Evolutionary conservation across 2,113 vertebrate species (phyloP).

Genomic region (Pangasianodon hypophthalmus): DNA sequence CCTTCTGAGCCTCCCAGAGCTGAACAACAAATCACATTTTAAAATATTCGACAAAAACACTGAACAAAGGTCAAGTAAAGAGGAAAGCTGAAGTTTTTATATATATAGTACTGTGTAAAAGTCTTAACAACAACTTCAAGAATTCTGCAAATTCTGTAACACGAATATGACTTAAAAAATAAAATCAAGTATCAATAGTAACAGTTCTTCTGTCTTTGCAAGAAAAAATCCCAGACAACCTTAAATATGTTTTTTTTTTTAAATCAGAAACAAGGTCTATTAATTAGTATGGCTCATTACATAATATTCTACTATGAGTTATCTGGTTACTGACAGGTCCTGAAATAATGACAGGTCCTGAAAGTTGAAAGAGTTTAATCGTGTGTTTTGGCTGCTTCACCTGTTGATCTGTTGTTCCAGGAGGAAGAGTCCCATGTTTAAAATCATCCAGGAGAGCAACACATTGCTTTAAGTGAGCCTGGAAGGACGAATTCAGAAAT

Average conservation of each 20-base stretch:
- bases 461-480: constrained; percentile 85
- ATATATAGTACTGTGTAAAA: not conserved
- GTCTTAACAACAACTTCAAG: not conserved
- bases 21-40: constrained; percentile 45
- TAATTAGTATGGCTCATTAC: not conserved
- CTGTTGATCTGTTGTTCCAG: constrained; percentile 85
- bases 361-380: not conserved
- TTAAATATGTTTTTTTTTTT: not conserved
- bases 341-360: not conserved
- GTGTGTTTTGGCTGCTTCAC: constrained; percentile 64
- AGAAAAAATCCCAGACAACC: not conserved
- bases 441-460: constrained; percentile 91
- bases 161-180: not conserved
- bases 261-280: not conserved
- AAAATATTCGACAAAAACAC: constrained; percentile 1
- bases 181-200: not conserved
- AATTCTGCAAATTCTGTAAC: not conserved
- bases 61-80: not conserved
- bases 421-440: constrained; percentile 81
- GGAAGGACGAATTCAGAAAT: constrained; percentile 27
- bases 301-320: not conserved
- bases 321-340: not conserved
- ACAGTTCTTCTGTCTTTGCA: not conserved
- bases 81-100: not conserved
- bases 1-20: constrained; percentile 98